Conservation (phyloP, 2,113 vertebrate species). For the Zingel zingel region DNA sequence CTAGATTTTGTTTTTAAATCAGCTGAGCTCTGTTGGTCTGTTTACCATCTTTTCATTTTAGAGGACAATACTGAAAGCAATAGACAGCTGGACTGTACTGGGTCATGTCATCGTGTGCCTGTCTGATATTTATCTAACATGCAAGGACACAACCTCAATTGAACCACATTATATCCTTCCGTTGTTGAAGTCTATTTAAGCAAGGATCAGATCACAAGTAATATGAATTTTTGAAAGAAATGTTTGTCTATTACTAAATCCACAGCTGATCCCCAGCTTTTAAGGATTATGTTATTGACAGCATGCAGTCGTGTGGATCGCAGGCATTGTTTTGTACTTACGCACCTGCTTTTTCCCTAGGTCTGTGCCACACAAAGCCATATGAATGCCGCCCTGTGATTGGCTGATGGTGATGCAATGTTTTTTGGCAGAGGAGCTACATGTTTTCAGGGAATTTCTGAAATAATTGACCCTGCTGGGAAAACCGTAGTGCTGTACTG, state of each 20-base stretch:
- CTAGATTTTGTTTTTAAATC: slow-evolving; percentile 12
- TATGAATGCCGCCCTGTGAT: slow-evolving; percentile 69
- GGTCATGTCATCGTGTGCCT: slow-evolving; percentile 27
- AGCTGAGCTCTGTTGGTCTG: slow-evolving; percentile 4
- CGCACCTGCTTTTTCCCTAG: slow-evolving; percentile 77
- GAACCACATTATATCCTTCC: neutral
- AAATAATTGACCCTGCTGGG: slow-evolving; percentile 78
- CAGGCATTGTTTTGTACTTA: slow-evolving; percentile 55
- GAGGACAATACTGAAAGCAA: slow-evolving; percentile 28
- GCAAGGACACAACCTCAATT: slow-evolving; percentile 20
- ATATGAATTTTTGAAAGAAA: neutral
- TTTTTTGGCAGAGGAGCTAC: slow-evolving; percentile 67
- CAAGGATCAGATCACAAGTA: slow-evolving; percentile 10
- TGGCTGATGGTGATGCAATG: slow-evolving; percentile 84
- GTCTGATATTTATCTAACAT: slow-evolving; percentile 51
- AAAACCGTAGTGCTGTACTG: slow-evolving; percentile 48
- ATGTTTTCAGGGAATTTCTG: slow-evolving; percentile 72
- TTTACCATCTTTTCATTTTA: slow-evolving; percentile 49
- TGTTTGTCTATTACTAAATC: slow-evolving; percentile 30
- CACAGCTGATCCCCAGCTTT: slow-evolving; percentile 14
- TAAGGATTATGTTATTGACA: slow-evolving; percentile 24
- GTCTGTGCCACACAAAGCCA: slow-evolving; percentile 75
- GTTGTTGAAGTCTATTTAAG: slow-evolving; percentile 35
- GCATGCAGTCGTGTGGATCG: slow-evolving; percentile 22
- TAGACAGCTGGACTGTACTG: slow-evolving; percentile 40